phyloP scores from a whole-genome alignment of 2,888 invertebrate species.

The Eremobia ochroleuca region DNA sequence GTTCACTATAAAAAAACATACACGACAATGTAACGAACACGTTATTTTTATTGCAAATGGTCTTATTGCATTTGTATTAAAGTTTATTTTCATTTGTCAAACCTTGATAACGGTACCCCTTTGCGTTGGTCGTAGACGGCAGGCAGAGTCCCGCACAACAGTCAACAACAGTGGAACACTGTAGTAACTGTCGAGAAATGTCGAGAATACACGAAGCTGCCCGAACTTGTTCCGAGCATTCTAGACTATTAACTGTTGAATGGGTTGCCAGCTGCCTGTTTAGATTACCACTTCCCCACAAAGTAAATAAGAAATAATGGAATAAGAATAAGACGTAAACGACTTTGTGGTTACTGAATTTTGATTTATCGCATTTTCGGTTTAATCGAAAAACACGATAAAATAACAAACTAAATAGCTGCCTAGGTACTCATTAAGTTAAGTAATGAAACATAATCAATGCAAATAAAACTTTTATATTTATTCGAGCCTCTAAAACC shows the following conservation, averaged over 20 bases:
- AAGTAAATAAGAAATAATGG: neutral
- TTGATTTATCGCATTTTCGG: neutral
- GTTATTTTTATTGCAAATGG: conserved; percentile 2
- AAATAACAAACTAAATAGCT: neutral
- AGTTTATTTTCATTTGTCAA: conserved; percentile 44
- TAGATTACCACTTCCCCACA: conserved; percentile 22
- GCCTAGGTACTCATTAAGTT: too few species aligned
- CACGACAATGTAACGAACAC: conserved; percentile 5
- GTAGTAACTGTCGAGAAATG: conserved; percentile 25
- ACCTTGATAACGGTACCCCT: conserved; percentile 16
- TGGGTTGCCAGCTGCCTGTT: conserved; percentile 53
- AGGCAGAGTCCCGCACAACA: conserved; percentile 18
- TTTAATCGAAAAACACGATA: neutral
- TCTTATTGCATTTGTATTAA: neutral
- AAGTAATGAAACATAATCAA: neutral
- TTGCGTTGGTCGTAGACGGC: conserved; percentile 3
- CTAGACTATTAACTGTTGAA: conserved; percentile 30
- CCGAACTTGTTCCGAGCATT: conserved; percentile 59
- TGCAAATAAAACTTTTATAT: neutral
- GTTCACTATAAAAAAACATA: neutral
- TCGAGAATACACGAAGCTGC: conserved; percentile 46
- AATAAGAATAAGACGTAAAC: too few species aligned
- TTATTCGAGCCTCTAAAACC: neutral
- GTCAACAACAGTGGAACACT: conserved; percentile 14
- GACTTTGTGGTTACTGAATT: neutral